Base-by-base conservation (phyloP, 2,797 vertebrate genomes). In the Sebastes reedi region DNA sequence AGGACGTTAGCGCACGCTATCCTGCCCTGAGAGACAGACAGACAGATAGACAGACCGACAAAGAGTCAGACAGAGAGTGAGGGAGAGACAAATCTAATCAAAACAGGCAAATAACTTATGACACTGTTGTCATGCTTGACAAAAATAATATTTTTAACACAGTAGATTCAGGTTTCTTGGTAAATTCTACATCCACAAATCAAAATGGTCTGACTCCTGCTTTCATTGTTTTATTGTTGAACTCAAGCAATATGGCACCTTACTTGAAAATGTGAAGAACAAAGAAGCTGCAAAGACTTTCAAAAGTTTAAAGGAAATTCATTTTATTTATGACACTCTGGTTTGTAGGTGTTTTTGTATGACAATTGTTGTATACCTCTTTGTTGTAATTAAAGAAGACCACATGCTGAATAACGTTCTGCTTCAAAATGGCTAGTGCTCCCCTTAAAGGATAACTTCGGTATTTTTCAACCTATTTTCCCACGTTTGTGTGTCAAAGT, bases 1-100 rank as follows among this genome's bases (percentile, higher is more conserved):
- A 99, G 95, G 59, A 99, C 97, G 8, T 98, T 99, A 42, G 98
- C 97, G 13, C 97, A 99, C 0, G 97, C 97, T 66, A 98, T 98
- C 81, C 97, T 96, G 12, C 98, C 97, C 97, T 91, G 75, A 77
- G 14, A 64, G 24, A 74, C 13, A 50, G 9, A 64, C 3, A 50
- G 32, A 12, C 25, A 25, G 14, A 72, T 0, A 59, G 30, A 64
- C 3, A 64, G 22, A 64, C 0, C 12, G 4, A 42, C 7, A 69
- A 3, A 50, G 39, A 46, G 8, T 4, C 46, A 8, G 13, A n/a
- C 11, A 59, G 22, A 2, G 22, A 4, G 12, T 22, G 32, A 18
- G n/a, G 42, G 42, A 52, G 12, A 24, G 50, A 2, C 16, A n/a
- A 20, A 30, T 32, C 4, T 5, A 20, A 1, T 56, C 24, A 55